These are phyloP conservation scores for Crenuchus spilurus DNA, from an alignment of 2,797 vertebrate genomes.

Conservation along the genomic window DNA sequence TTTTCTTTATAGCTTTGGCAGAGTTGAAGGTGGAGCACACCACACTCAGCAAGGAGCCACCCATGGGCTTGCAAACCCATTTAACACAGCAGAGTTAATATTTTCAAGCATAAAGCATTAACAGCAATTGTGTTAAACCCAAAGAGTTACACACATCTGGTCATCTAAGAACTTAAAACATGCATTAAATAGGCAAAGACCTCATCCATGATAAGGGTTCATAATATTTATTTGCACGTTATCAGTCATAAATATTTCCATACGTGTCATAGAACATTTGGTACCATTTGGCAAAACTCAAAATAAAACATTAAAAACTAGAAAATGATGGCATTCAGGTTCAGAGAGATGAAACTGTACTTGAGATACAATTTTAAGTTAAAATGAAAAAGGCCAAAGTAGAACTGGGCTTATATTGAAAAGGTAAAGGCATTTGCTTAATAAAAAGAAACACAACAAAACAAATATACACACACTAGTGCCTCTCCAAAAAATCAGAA, in stretches of 20 bases:
- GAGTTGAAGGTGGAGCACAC: slow-evolving; percentile 70
- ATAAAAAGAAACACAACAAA: slow-evolving; percentile 7
- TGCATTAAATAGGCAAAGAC: not conserved
- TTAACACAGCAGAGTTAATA: not conserved
- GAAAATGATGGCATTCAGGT: not conserved
- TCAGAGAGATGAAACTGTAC: not conserved
- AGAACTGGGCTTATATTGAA: not conserved
- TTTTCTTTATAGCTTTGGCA: slow-evolving; percentile 64
- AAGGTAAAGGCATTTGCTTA: not conserved
- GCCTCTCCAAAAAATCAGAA: too few relatives aligned
- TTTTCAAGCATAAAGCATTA: too few relatives aligned
- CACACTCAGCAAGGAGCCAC: slow-evolving; percentile 18
- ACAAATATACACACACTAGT: too few relatives aligned
- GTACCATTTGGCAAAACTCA: slow-evolving; percentile 10
- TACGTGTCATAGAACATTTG: not conserved
- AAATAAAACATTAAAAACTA: slow-evolving; percentile 5
- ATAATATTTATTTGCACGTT: slow-evolving; percentile 42
- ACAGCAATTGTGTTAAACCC: too few relatives aligned
- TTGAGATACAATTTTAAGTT: not conserved
- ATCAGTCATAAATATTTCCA: slow-evolving; percentile 44
- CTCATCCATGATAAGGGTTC: slow-evolving; percentile 47
- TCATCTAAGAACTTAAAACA: not conserved
- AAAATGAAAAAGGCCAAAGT: not conserved
- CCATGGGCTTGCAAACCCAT: not conserved
- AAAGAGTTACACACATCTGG: too few relatives aligned